These are phyloP conservation scores for Parnassius apollo DNA, from an alignment of 2,888 invertebrate genomes.

Conservation along the genomic window DNA sequence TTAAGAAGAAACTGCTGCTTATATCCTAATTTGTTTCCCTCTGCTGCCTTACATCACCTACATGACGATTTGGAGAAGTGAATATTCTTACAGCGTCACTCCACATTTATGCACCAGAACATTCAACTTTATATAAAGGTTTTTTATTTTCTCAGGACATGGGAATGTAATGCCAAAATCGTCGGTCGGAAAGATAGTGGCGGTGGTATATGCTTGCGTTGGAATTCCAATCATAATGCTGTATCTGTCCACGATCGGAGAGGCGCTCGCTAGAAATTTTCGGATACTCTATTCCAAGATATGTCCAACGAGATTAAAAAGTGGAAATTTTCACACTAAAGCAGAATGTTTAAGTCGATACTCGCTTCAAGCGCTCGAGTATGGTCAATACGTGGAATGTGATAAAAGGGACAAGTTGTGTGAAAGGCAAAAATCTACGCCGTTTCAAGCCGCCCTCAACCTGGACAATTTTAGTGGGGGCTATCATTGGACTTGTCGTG, in stretches of 20 bases:
- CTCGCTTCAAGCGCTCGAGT: conserved; percentile 35
- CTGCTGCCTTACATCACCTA: no score
- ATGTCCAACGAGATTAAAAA: conserved; percentile 48
- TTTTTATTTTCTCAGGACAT: conserved; percentile 83
- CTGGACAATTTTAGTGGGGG: conserved; percentile 62
- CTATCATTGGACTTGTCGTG: conserved; percentile 71
- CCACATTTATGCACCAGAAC: background rate
- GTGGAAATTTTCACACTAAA: conserved; percentile 47
- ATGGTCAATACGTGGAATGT: conserved; percentile 43
- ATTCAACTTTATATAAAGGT: conserved; percentile 12
- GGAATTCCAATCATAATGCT: conserved; percentile 94
- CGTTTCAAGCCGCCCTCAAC: conserved; percentile 71
- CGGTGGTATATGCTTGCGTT: conserved; percentile 91
- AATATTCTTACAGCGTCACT: no score
- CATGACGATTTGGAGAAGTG: no score
- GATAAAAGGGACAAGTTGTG: conserved; percentile 44
- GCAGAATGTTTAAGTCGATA: conserved; percentile 48
- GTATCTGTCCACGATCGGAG: conserved; percentile 93
- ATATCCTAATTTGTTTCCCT: no score
- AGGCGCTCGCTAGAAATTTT: conserved; percentile 90
- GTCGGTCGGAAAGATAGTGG: conserved; percentile 88
- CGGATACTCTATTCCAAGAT: conserved; percentile 85
- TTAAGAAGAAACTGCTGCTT: no score
- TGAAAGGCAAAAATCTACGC: conserved; percentile 52
- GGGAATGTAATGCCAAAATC: conserved; percentile 92